Base-by-base conservation (phyloP, 2,888 invertebrate genomes). In the Eupeodes luniger region DNA sequence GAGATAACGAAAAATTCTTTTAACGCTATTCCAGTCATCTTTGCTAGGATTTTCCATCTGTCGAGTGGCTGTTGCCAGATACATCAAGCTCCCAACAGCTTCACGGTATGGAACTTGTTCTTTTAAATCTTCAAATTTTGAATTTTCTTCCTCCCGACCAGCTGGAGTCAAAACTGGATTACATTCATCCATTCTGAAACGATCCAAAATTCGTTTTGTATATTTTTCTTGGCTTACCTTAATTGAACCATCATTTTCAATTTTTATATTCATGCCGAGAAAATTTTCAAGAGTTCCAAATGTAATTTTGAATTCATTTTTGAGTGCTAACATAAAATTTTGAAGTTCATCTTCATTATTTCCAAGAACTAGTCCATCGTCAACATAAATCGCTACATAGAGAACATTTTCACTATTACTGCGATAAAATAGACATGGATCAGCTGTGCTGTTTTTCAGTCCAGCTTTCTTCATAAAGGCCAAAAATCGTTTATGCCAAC, bases 31-130 rank as follows among this genome's bases (percentile, higher is more conserved):
- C 12, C 16, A 44, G n/a, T 64, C 47, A 12, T 64, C 11, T 16
- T 40, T 57, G 4, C 49, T 59, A 57, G 84, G 85, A 27, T 78
- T 67, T 36, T 87, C 85, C 44, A 80, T 62, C 40, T 74, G 87
- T 11, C 81, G 47, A 3, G 77, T 83, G 5, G 64, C 81, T n/a
- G 79, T 47, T 19, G 76, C 75, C 34, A 84, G 40, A 66, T 84
- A 84, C 84, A 88, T 88, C 19, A 85, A 34, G 27, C 76, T 74
- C 5, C 85, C 89, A 19, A 82, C 85, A 53, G 76, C 82, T 82
- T 79, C 67, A 49, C 44, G 12, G 49, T 61, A 74, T 2, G 74
- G 67, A 51, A 81, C 64, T 40, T 11, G 34, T 14, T 59, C 59
- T 59, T 36, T 34, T 6, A 14, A 12, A 34, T 59, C 34, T 14